These are phyloP conservation scores for Gobio occitaniae DNA, from an alignment of 2,797 vertebrate species.

Conservation along the genomic window DNA sequence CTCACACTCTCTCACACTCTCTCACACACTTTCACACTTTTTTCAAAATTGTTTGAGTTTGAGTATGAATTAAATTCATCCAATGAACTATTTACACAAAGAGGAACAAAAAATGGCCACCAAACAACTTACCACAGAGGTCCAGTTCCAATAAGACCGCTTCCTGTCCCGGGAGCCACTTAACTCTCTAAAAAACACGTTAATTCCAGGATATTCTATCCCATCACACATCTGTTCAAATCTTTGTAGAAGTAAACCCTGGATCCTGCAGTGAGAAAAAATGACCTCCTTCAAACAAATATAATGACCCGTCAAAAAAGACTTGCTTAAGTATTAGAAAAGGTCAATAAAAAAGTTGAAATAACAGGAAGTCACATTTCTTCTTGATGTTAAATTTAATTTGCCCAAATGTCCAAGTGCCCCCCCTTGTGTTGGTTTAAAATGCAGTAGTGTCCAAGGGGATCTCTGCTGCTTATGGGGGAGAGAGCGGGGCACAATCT, in stretches of 20 bases:
- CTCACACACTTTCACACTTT: too few species aligned
- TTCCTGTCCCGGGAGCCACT: neutral
- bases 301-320: slow-evolving; percentile 1
- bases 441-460: neutral
- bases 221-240: slow-evolving; percentile 13
- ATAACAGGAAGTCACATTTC: neutral
- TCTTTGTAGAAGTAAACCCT: neutral
- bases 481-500: too few species aligned
- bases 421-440: neutral
- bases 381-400: neutral
- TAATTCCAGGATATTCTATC: neutral
- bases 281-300: neutral
- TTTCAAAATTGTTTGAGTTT: neutral
- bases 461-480: neutral
- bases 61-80: too few species aligned
- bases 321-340: neutral
- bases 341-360: neutral
- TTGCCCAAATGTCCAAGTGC: slow-evolving; percentile 1
- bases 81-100: neutral
- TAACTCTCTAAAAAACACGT: neutral
- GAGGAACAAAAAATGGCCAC: neutral
- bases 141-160: neutral
- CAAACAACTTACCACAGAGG: neutral
- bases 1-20: too few species aligned
- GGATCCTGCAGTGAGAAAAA: neutral